Percentiles rank a stretch among this genome's conserved stretches.
Evolutionary conservation across 2,888 invertebrate genomes (phyloP).

Genomic region (Dione juno): DNA sequence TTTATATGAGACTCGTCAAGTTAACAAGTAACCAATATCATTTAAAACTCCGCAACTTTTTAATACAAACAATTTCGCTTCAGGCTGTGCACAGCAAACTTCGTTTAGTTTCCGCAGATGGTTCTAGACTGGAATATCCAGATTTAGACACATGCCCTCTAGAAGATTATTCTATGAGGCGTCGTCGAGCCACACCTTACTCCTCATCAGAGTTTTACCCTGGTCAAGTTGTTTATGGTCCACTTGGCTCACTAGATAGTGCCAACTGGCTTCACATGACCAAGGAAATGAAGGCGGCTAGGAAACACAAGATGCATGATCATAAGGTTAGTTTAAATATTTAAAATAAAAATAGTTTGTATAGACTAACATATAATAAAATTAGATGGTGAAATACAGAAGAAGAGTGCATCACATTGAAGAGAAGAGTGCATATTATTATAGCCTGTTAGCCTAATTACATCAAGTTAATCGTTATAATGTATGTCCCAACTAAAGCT

Average conservation of each 20-base stretch:
- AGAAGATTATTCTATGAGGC: conserved; percentile 88
- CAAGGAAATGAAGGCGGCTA: conserved; percentile 87
- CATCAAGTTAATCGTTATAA: no score
- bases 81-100: conserved; percentile 86
- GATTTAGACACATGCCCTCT: conserved; percentile 88
- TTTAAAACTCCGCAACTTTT: neutral
- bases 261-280: conserved; percentile 92
- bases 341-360: no score
- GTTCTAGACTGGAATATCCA: conserved; percentile 85
- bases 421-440: no score
- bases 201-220: conserved; percentile 79
- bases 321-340: conserved; percentile 68
- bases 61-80: neutral
- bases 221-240: conserved; percentile 86
- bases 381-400: no score
- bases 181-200: conserved; percentile 81
- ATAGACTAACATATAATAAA: no score
- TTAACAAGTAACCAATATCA: neutral
- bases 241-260: conserved; percentile 88
- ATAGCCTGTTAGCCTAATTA: no score
- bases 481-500: no score
- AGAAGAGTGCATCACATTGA: no score
- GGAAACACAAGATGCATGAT: conserved; percentile 83
- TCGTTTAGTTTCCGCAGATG: conserved; percentile 86
- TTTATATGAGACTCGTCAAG: neutral